phyloP scores from a whole-genome alignment of 2,113 vertebrate species.

The Tychaedon coryphoeus region DNA sequence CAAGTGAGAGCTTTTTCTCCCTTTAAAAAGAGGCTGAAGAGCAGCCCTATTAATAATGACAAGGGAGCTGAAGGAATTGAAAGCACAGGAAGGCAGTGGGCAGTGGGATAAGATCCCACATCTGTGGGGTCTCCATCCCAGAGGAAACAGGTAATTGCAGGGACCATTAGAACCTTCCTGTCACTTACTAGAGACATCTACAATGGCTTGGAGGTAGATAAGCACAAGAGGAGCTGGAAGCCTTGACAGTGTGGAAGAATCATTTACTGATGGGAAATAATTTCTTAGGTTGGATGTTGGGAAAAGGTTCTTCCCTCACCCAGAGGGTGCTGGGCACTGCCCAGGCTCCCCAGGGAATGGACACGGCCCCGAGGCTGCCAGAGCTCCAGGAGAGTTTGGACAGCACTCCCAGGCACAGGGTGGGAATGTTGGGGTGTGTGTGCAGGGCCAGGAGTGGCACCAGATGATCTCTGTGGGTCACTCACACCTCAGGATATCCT shows the following conservation, averaged over 20 bases:
- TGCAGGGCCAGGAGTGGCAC: fast-evolving
- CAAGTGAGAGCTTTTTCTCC: background rate
- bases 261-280: background rate
- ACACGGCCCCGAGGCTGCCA: background rate
- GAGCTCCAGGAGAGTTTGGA: fast-evolving
- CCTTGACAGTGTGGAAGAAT: background rate
- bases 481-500: too few species aligned
- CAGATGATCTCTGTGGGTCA: fast-evolving
- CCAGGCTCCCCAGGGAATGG: background rate
- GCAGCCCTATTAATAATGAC: background rate
- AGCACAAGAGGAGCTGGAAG: background rate
- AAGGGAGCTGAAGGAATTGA: background rate
- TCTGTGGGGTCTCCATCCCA: background rate
- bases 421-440: background rate
- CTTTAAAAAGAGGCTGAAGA: background rate
- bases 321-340: background rate
- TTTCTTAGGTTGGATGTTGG: background rate
- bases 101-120: background rate
- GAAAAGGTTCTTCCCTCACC: background rate
- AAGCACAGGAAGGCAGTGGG: background rate
- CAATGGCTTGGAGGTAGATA: background rate
- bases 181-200: background rate
- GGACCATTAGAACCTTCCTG: background rate
- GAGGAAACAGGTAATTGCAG: background rate
- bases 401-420: fast-evolving